Conservation (phyloP, 2,888 invertebrate genomes). For the Agonopterix subpropinquella region DNA sequence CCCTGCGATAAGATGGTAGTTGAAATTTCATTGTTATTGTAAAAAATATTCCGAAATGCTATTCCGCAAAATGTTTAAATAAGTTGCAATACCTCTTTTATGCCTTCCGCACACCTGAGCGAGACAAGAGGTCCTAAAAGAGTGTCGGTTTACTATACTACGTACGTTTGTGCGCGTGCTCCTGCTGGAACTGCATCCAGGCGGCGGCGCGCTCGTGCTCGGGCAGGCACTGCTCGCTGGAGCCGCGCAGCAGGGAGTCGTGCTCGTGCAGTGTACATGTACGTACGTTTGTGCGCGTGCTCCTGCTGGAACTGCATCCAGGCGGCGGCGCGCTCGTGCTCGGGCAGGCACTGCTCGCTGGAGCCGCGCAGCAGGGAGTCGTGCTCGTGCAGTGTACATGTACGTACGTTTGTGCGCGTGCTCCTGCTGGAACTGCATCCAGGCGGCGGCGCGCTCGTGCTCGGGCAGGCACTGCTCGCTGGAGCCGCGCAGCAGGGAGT, state of each 20-base stretch:
- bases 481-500: slow-evolving; percentile 81
- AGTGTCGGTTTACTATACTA: too few species aligned
- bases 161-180: slow-evolving; percentile 63
- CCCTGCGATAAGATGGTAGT: too few species aligned
- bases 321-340: slow-evolving; percentile 89
- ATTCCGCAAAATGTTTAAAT: too few species aligned
- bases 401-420: slow-evolving; percentile 49
- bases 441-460: slow-evolving; percentile 89
- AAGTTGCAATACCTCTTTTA: too few species aligned
- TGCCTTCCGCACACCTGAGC: too few species aligned
- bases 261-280: slow-evolving; percentile 72
- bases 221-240: slow-evolving; percentile 86
- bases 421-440: slow-evolving; percentile 91
- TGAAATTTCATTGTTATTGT: too few species aligned
- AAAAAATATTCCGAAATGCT: too few species aligned
- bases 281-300: slow-evolving; percentile 50
- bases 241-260: slow-evolving; percentile 81
- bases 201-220: slow-evolving; percentile 89
- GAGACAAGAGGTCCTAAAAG: too few species aligned
- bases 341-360: slow-evolving; percentile 85
- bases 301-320: slow-evolving; percentile 93
- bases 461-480: slow-evolving; percentile 89
- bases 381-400: slow-evolving; percentile 73
- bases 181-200: slow-evolving; percentile 92
- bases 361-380: slow-evolving; percentile 81